Evolutionary conservation across 1,140 invertebrate genomes (phyloP).

Genomic region (Drosophila nannoptera): DNA sequence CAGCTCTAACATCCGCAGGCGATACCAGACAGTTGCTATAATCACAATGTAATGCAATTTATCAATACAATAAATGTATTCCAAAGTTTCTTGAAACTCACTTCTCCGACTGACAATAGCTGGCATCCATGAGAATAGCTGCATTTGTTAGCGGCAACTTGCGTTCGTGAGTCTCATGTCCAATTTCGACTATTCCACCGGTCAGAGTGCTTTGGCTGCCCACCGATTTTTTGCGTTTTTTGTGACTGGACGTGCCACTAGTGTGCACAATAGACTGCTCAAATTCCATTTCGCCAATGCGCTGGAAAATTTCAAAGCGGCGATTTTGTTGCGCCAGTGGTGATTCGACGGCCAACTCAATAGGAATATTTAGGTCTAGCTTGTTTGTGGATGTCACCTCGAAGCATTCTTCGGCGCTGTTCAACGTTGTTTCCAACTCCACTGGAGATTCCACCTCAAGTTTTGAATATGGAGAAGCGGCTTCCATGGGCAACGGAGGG

Average conservation of each 20-base stretch:
- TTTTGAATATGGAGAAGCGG: slow-evolving; percentile 37
- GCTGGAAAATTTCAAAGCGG: slow-evolving; percentile 74
- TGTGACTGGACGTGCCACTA: slow-evolving; percentile 26
- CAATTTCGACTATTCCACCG: slow-evolving; percentile 73
- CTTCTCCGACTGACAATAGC: slow-evolving; percentile 71
- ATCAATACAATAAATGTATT: neutral
- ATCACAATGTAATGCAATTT: neutral
- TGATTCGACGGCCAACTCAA: slow-evolving; percentile 78
- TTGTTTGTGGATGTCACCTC: slow-evolving; percentile 80
- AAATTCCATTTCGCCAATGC: slow-evolving; percentile 75
- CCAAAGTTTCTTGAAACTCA: slow-evolving; percentile 3
- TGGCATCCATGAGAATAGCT: slow-evolving; percentile 70
- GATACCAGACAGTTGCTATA: slow-evolving; percentile 59
- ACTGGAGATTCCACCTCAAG: slow-evolving; percentile 58
- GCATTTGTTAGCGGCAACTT: slow-evolving; percentile 52
- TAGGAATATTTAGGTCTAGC: slow-evolving; percentile 78
- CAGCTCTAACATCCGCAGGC: slow-evolving; percentile 52
- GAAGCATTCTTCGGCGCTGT: slow-evolving; percentile 81
- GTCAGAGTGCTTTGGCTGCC: slow-evolving; percentile 14
- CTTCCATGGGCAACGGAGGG: slow-evolving; percentile 66
- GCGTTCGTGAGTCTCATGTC: slow-evolving; percentile 56
- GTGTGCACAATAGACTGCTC: slow-evolving; percentile 71
- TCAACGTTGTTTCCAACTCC: slow-evolving; percentile 66
- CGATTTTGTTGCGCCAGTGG: slow-evolving; percentile 68
- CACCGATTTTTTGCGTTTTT: slow-evolving; percentile 30